Conservation (phyloP, 2,888 invertebrate species). For the Macropis europaea region DNA sequence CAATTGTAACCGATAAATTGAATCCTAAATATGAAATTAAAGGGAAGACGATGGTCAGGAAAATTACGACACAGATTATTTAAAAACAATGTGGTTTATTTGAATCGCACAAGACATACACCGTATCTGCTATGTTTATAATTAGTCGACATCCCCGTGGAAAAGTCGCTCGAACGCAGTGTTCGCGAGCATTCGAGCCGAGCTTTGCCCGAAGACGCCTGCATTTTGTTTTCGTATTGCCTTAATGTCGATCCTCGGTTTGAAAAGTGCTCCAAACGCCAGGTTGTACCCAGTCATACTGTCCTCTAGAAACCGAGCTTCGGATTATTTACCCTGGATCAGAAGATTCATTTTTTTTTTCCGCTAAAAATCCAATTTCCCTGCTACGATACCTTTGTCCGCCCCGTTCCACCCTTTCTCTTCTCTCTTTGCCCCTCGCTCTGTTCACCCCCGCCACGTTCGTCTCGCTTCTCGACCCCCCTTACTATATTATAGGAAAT, state of each 20-base stretch:
- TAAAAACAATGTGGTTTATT: constrained; percentile 80
- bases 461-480: constrained; percentile 38
- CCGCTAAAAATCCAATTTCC: constrained; percentile 74
- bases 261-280: constrained; percentile 65
- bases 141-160: constrained; percentile 71
- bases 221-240: constrained; percentile 74
- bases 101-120: constrained; percentile 80
- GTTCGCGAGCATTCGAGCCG: constrained; percentile 57
- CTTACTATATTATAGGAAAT: constrained; percentile 73
- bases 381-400: constrained; percentile 69
- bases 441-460: constrained; percentile 11
- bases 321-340: constrained; percentile 78
- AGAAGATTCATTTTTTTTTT: constrained; percentile 76
- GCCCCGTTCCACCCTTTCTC: constrained; percentile 35
- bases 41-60: not conserved
- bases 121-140: constrained; percentile 79
- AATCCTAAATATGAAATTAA: too few relatives aligned
- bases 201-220: constrained; percentile 64
- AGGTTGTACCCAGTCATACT: constrained; percentile 45
- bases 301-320: constrained; percentile 72
- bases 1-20: too few relatives aligned
- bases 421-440: constrained; percentile 36
- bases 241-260: constrained; percentile 77
- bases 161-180: constrained; percentile 66
- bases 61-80: constrained; percentile 62